These are phyloP conservation scores for Cathartes aura DNA, from an alignment of 2,113 vertebrate genomes.

Conservation along the genomic window DNA sequence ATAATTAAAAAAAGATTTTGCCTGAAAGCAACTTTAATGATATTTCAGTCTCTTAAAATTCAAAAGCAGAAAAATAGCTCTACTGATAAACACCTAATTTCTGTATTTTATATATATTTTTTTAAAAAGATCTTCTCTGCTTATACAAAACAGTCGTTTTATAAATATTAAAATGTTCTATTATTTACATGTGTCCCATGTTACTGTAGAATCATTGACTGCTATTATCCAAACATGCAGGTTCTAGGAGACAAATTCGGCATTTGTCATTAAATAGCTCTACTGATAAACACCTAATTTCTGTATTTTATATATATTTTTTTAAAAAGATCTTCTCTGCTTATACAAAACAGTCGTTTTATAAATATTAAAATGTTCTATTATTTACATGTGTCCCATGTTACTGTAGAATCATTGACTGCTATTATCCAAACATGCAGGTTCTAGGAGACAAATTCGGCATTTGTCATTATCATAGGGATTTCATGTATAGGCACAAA, in stretches of 20 bases:
- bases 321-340: slow-evolving; percentile 17
- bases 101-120: slow-evolving; percentile 10
- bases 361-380: slow-evolving; percentile 60
- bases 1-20: neutral
- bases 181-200: slow-evolving; percentile 56
- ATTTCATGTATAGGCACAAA: neutral
- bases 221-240: neutral
- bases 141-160: slow-evolving; percentile 34
- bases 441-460: neutral
- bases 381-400: slow-evolving; percentile 56
- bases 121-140: slow-evolving; percentile 16
- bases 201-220: neutral
- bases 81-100: slow-evolving; percentile 45
- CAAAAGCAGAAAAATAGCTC: slow-evolving; percentile 47
- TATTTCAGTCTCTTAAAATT: slow-evolving; percentile 1
- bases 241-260: neutral
- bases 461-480: neutral
- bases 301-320: slow-evolving; percentile 10
- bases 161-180: slow-evolving; percentile 60
- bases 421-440: neutral
- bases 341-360: slow-evolving; percentile 34
- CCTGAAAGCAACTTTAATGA: neutral
- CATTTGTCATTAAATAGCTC: neutral
- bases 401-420: neutral
- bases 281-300: slow-evolving; percentile 45